Percentiles rank a stretch among this genome's conserved stretches.
phyloP scores from a whole-genome alignment of 2,888 invertebrate genomes.

The Trachelus iudaicus region DNA sequence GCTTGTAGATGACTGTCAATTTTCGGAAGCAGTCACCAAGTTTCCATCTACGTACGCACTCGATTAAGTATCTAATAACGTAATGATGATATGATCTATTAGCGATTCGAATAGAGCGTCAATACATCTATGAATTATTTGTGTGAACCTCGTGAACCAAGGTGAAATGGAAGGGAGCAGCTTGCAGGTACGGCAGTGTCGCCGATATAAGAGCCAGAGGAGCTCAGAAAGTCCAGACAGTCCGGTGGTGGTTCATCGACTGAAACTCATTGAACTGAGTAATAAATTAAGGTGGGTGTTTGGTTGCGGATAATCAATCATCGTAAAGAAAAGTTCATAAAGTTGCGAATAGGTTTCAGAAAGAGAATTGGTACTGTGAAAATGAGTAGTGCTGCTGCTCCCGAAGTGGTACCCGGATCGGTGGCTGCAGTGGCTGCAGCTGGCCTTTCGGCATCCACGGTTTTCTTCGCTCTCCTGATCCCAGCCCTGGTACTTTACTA shows the following conservation, averaged over 20 bases:
- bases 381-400: conserved; percentile 43
- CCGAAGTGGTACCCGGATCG: conserved; percentile 57
- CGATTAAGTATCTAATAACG: background rate
- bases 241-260: conserved; percentile 56
- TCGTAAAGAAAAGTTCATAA: background rate
- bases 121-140: conserved; percentile 39
- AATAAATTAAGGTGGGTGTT: conserved; percentile 26
- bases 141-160: conserved; percentile 12
- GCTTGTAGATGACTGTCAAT: background rate
- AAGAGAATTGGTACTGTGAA: background rate
- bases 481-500: conserved; percentile 79
- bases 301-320: background rate
- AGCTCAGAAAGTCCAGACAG: conserved; percentile 37
- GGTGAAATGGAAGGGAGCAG: conserved; percentile 5
- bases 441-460: conserved; percentile 73
- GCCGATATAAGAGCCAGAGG: conserved; percentile 54
- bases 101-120: conserved; percentile 49
- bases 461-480: conserved; percentile 79
- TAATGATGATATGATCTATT: conserved; percentile 29
- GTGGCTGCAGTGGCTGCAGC: conserved; percentile 61
- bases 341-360: background rate
- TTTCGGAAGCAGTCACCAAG: background rate
- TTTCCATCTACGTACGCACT: background rate
- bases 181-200: conserved; percentile 17
- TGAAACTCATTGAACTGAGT: conserved; percentile 35